These are phyloP conservation scores for Triplophysa rosa DNA, from an alignment of 2,113 vertebrate species.

Conservation along the genomic window DNA sequence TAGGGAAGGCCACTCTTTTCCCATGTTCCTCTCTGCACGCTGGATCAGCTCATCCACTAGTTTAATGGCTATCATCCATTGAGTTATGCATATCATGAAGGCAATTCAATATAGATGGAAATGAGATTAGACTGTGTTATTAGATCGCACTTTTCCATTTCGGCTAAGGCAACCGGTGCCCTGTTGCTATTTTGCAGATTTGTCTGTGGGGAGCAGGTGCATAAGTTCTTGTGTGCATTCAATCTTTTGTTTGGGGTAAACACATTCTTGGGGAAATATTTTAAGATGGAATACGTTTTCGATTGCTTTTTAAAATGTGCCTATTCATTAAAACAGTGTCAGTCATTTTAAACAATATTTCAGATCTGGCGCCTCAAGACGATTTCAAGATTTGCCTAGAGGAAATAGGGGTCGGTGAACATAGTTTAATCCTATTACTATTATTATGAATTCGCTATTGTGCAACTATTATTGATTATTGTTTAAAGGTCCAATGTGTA, in stretches of 20 bases:
- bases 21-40: slow-evolving; percentile 4
- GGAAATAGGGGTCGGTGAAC: background rate
- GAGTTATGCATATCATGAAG: slow-evolving; percentile 35
- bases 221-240: slow-evolving; percentile 50
- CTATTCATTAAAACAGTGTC: slow-evolving; percentile 51
- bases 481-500: too few species aligned
- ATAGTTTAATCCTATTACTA: too few species aligned
- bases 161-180: slow-evolving; percentile 40
- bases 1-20: slow-evolving; percentile 43
- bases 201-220: slow-evolving; percentile 40
- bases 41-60: slow-evolving; percentile 37
- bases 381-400: background rate
- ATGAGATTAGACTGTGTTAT: slow-evolving; percentile 61
- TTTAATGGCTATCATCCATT: slow-evolving; percentile 39
- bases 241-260: slow-evolving; percentile 53
- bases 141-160: slow-evolving; percentile 51
- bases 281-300: slow-evolving; percentile 40
- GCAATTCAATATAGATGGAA: slow-evolving; percentile 61
- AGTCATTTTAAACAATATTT: slow-evolving; percentile 35
- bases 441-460: background rate
- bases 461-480: background rate
- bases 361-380: background rate
- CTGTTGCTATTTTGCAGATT: slow-evolving; percentile 38
- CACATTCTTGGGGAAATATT: slow-evolving; percentile 47
- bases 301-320: slow-evolving; percentile 33